phyloP scores from a whole-genome alignment of 2,113 vertebrate species.

The Tichodroma muraria region DNA sequence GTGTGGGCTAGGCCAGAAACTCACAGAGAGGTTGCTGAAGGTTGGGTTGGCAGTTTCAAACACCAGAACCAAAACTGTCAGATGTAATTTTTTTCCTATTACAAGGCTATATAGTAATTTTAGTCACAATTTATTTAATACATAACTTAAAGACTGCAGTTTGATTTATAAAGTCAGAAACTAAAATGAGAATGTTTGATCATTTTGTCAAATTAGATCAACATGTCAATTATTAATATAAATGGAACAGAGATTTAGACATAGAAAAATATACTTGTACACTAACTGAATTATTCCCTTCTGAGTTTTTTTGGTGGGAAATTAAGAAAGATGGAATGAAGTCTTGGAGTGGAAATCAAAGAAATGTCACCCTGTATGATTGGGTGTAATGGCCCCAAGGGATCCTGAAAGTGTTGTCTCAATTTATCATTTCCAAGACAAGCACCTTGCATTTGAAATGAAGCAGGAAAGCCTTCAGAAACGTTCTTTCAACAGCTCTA shows the following conservation, averaged over 20 bases:
- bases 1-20: neutral
- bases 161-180: neutral
- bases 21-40: neutral
- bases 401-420: neutral
- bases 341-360: constrained; percentile 31
- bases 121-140: constrained; percentile 26
- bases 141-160: neutral
- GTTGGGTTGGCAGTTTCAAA: neutral
- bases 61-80: neutral
- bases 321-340: neutral
- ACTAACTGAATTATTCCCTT: constrained; percentile 1
- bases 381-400: neutral
- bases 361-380: neutral
- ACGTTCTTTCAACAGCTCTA: neutral
- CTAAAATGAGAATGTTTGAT: neutral
- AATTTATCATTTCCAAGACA: constrained; percentile 30
- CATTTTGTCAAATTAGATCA: constrained; percentile 26
- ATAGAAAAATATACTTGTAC: constrained; percentile 17
- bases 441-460: neutral
- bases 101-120: neutral
- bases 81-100: neutral
- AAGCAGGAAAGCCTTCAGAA: neutral
- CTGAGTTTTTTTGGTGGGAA: constrained; percentile 14
- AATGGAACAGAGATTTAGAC: neutral
- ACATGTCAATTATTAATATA: constrained; percentile 20